Base-by-base conservation (phyloP, 2,888 invertebrate genomes). In the Caenorhabditis panamensis region DNA sequence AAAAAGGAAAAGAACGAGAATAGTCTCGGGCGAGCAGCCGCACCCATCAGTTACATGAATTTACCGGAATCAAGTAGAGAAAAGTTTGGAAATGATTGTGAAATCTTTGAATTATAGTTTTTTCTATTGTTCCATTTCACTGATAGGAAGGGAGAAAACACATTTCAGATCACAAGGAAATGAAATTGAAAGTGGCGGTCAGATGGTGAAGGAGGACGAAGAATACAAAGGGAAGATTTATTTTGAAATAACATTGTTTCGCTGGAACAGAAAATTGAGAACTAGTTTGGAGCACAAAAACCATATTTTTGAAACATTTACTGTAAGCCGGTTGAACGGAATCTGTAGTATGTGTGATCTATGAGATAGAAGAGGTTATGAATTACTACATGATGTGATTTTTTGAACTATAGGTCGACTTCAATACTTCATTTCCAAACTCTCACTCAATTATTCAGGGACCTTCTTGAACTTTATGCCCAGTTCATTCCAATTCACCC, bases 401-500 rank as follows among this genome's bases (percentile, higher is more conserved):
- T 31, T 31, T 31, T 9, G 31, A 31, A 6, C 31, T 31, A 31
- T 31, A 31, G 31, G 4, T 31, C 31, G 9, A 6, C 5, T 31
- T 9, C 31, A 9, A 31, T 6, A 31, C 41, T 41, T 13, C 6
- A 6, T 41, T 41, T 13, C 13, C 41, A 41, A n/a, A 41, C 16
- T 44, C 37, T 24, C 22, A 26, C 28, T n/a, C 13, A 24, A 31
- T 22, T 9, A 53, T 31, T 53, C 24, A 47, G 5, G 31, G 31
- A n/a, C n/a, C n/a, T n/a, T 61, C 61, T 56, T 28, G 13, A 49
- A 37, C 26, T 71, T 51, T 9, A 31, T 31, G 5, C 37, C 58
- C 64, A 66, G 49, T 73, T 41, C 41, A 66, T 59, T 58, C 41
- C 4, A 26, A 20, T 20, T 3, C 47, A 20, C n/a, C 5, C 5